Conservation (phyloP, 2,113 vertebrate species). For the Anser brachyrhynchus region DNA sequence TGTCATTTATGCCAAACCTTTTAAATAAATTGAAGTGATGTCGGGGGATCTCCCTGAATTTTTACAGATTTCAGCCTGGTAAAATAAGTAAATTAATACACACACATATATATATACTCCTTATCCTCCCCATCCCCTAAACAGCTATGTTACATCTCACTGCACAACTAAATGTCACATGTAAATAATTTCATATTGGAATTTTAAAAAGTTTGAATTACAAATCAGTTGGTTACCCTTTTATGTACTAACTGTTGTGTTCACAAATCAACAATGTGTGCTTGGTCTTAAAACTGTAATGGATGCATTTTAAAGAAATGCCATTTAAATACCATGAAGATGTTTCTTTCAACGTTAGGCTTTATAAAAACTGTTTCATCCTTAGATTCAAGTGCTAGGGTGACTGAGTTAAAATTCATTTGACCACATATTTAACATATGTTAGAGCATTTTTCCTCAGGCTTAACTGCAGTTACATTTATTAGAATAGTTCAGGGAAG, state of each 20-base stretch:
- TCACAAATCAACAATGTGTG: neutral
- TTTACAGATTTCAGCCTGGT: neutral
- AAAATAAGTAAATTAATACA: neutral
- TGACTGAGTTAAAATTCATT: neutral
- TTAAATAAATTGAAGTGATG: neutral
- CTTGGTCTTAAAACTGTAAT: neutral
- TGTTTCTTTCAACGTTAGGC: neutral
- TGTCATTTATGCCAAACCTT: neutral
- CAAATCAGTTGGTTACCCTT: neutral
- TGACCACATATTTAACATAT: neutral
- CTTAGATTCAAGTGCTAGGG: neutral
- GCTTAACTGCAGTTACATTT: neutral
- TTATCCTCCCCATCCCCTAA: neutral
- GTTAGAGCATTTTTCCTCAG: neutral
- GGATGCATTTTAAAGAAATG: neutral
- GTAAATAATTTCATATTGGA: neutral
- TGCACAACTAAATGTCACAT: neutral
- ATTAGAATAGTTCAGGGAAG: neutral
- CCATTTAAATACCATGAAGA: neutral
- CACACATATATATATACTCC: neutral
- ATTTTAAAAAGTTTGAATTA: neutral
- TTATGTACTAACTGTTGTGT: neutral
- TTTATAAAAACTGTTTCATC: neutral
- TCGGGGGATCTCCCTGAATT: rapidly evolving
- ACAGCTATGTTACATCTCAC: neutral